A percentile compares a stretch with the other conserved stretches of the same genome.
Evolutionary conservation across 2,797 vertebrate species (phyloP).

Genomic region (Macropodus opercularis): DNA sequence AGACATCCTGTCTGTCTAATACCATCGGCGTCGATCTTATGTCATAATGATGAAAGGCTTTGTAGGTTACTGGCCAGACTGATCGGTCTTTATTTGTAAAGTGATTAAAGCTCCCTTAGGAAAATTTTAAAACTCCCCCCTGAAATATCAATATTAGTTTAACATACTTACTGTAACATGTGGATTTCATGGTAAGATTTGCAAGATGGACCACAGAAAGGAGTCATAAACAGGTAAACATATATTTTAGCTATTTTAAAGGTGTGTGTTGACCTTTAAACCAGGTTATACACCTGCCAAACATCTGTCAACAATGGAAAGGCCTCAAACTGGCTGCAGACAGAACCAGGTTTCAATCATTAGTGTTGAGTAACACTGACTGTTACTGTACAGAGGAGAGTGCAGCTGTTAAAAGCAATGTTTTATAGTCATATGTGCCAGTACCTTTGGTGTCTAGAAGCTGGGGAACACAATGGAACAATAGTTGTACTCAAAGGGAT

Average conservation of each 20-base stretch:
- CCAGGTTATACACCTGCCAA: constrained; percentile 46
- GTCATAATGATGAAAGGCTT: constrained; percentile 61
- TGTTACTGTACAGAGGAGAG: constrained; percentile 4
- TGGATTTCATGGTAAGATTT: constrained; percentile 40
- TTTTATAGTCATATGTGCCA: background rate
- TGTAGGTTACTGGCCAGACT: constrained; percentile 29
- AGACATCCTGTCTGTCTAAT: constrained; percentile 63
- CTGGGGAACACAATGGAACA: background rate
- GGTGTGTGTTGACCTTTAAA: constrained; percentile 45
- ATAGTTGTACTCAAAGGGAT: too few species aligned
- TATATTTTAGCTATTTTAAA: constrained; percentile 25
- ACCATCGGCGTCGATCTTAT: constrained; percentile 49
- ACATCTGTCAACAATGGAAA: constrained; percentile 50
- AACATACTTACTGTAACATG: constrained; percentile 24
- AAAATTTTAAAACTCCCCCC: constrained; percentile 38
- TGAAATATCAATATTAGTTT: constrained; percentile 65
- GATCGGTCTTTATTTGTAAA: constrained; percentile 56
- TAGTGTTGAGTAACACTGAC: constrained; percentile 32
- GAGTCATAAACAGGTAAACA: constrained; percentile 30
- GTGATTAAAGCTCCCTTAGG: constrained; percentile 42
- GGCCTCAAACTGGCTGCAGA: constrained; percentile 33
- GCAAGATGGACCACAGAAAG: constrained; percentile 11
- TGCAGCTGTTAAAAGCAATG: constrained; percentile 21
- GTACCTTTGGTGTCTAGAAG: background rate
- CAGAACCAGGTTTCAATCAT: constrained; percentile 28